Evolutionary conservation across 2,797 vertebrate species (phyloP).

Genomic region (Schizopygopsis pylzovi): DNA sequence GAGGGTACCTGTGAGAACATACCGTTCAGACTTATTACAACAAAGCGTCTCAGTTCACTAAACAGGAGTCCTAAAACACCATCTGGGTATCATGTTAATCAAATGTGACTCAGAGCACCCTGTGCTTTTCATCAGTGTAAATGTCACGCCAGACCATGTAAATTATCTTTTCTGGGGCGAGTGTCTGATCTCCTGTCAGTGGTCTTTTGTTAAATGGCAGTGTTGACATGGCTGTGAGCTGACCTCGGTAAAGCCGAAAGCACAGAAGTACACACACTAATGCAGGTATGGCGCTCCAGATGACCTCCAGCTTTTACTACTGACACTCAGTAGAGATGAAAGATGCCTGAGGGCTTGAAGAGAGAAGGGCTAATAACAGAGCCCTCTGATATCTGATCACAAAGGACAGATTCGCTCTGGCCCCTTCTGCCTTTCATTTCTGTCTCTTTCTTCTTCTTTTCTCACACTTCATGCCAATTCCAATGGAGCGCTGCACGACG

Average conservation of each 20-base stretch:
- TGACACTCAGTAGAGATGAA: slow-evolving; percentile 60
- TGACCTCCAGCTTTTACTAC: slow-evolving; percentile 55
- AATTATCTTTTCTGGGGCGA: slow-evolving; percentile 39
- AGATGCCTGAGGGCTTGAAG: slow-evolving; percentile 38
- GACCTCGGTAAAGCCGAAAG: slow-evolving; percentile 43
- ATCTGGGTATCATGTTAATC: slow-evolving; percentile 38
- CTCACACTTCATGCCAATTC: not conserved
- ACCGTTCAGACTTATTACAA: not conserved
- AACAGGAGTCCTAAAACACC: slow-evolving; percentile 27
- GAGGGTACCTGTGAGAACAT: slow-evolving; percentile 18
- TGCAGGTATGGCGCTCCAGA: slow-evolving; percentile 43
- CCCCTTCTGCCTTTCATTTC: slow-evolving; percentile 49
- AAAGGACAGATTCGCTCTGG: slow-evolving; percentile 41
- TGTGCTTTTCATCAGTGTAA: slow-evolving; percentile 51
- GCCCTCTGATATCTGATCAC: slow-evolving; percentile 54
- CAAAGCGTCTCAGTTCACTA: slow-evolving; percentile 17
- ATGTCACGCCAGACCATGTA: slow-evolving; percentile 36
- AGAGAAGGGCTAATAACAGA: slow-evolving; percentile 50
- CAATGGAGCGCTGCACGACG: not conserved
- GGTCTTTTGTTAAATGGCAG: slow-evolving; percentile 43
- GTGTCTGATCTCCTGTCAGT: slow-evolving; percentile 42
- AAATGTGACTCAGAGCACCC: slow-evolving; percentile 33
- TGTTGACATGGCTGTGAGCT: slow-evolving; percentile 41
- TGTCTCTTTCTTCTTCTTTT: slow-evolving; percentile 48
- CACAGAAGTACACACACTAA: slow-evolving; percentile 17